These are phyloP conservation scores for Chromobotia macracanthus DNA, from an alignment of 2,797 vertebrate species.

Conservation along the genomic window DNA sequence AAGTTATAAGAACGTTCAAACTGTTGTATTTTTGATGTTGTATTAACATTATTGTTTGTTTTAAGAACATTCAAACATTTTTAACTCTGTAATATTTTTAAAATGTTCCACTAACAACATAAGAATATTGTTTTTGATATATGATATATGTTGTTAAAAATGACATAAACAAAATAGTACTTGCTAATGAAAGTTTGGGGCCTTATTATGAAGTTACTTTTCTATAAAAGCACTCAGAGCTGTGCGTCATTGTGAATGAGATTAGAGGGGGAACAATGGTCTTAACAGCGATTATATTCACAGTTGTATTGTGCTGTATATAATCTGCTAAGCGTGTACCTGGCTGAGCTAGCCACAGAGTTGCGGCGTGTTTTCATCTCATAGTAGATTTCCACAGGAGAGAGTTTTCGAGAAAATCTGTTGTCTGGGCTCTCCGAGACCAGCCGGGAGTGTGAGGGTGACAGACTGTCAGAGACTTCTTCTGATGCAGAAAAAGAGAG, in stretches of 20 bases:
- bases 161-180: too few species aligned
- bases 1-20: too few species aligned
- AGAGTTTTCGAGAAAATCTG: constrained; percentile 67
- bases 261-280: not conserved
- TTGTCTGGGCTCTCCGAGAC: constrained; percentile 77
- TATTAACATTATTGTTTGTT: too few species aligned
- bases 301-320: not conserved
- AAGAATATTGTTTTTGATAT: too few species aligned
- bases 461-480: constrained; percentile 55
- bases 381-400: constrained; percentile 78
- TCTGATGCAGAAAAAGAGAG: constrained; percentile 35
- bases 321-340: constrained; percentile 60
- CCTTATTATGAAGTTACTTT: too few species aligned
- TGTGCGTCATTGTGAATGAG: not conserved
- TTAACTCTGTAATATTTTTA: too few species aligned
- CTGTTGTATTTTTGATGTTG: too few species aligned
- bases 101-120: too few species aligned
- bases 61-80: too few species aligned
- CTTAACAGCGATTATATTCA: not conserved
- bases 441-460: constrained; percentile 65
- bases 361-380: constrained; percentile 80
- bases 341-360: constrained; percentile 79
- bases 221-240: too few species aligned
- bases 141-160: too few species aligned
- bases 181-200: too few species aligned